phyloP scores from a whole-genome alignment of 2,888 invertebrate genomes.

The Drosophila prolongata region DNA sequence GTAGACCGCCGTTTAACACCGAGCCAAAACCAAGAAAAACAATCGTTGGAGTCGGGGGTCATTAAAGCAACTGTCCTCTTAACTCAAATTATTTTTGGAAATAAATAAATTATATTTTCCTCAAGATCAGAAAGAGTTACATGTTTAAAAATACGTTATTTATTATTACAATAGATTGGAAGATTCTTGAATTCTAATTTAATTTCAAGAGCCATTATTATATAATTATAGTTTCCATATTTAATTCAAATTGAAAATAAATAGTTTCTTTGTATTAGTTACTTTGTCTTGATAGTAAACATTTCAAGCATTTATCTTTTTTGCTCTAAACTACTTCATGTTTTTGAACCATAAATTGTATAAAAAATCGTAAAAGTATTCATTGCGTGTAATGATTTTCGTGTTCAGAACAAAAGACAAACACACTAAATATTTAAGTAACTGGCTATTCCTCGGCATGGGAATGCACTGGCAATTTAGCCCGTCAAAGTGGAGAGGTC shows the following conservation, averaged over 20 bases:
- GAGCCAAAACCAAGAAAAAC: conserved; percentile 3
- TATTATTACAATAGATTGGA: too few relatives aligned
- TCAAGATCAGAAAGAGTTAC: neutral
- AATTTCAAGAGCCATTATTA: neutral
- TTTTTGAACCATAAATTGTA: neutral
- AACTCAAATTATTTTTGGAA: conserved; percentile 7
- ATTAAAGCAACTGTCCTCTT: neutral
- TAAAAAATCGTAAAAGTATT: conserved; percentile 6
- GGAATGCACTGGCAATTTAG: conserved; percentile 30
- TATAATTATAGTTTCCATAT: too few relatives aligned
- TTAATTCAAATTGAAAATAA: too few relatives aligned
- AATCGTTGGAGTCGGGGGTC: conserved; percentile 1
- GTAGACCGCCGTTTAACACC: conserved; percentile 3
- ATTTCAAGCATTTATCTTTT: neutral
- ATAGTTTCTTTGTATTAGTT: too few relatives aligned
- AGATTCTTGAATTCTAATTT: too few relatives aligned
- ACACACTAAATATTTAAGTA: conserved; percentile 2
- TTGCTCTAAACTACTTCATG: neutral
- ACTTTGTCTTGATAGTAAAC: neutral
- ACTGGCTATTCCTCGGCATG: conserved; percentile 12
- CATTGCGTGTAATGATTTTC: conserved; percentile 13
- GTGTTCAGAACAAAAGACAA: neutral
- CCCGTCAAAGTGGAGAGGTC: conserved; percentile 23
- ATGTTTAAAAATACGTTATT: too few relatives aligned
- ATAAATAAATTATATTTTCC: neutral